Evolutionary conservation across 2,888 invertebrate genomes (phyloP).

Genomic region (Cheilosia grossa): DNA sequence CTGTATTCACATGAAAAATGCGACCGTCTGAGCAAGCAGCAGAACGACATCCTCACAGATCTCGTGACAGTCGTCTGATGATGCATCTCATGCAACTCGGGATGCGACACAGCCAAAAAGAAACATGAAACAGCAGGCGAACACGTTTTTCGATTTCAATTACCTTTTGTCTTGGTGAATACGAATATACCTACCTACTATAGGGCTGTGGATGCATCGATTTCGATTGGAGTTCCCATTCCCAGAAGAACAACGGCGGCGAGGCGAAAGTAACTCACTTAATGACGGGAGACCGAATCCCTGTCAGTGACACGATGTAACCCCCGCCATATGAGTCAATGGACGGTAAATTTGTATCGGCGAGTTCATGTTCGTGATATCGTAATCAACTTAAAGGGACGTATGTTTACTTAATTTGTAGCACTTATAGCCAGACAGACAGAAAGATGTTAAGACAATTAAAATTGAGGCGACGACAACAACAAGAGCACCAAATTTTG

Average conservation of each 20-base stretch:
- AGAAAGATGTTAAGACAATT: conserved; percentile 35
- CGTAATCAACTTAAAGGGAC: conserved; percentile 40
- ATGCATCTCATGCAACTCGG: conserved; percentile 68
- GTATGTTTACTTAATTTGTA: conserved; percentile 21
- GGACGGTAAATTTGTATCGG: conserved; percentile 62
- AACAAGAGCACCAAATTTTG: not conserved
- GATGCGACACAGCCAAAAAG: conserved; percentile 51
- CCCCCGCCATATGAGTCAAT: conserved; percentile 54
- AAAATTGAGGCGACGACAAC: conserved; percentile 20
- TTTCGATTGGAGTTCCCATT: not conserved
- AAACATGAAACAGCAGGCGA: conserved; percentile 62
- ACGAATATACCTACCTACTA: not conserved
- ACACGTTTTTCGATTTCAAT: conserved; percentile 72
- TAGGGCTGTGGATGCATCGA: conserved; percentile 23
- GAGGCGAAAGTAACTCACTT: conserved; percentile 26
- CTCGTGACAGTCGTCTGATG: conserved; percentile 65
- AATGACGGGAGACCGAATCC: conserved; percentile 54
- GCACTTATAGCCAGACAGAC: conserved; percentile 21
- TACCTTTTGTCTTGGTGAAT: conserved; percentile 51
- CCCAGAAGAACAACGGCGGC: not conserved
- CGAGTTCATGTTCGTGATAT: conserved; percentile 46
- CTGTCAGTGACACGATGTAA: conserved; percentile 47
- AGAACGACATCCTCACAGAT: conserved; percentile 18
- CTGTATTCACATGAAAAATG: conserved; percentile 35
- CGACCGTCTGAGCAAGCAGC: conserved; percentile 48